Percentiles rank a stretch among this genome's conserved stretches.
Evolutionary conservation across 2,113 vertebrate genomes (phyloP).

Genomic region (Chunga burmeisteri): DNA sequence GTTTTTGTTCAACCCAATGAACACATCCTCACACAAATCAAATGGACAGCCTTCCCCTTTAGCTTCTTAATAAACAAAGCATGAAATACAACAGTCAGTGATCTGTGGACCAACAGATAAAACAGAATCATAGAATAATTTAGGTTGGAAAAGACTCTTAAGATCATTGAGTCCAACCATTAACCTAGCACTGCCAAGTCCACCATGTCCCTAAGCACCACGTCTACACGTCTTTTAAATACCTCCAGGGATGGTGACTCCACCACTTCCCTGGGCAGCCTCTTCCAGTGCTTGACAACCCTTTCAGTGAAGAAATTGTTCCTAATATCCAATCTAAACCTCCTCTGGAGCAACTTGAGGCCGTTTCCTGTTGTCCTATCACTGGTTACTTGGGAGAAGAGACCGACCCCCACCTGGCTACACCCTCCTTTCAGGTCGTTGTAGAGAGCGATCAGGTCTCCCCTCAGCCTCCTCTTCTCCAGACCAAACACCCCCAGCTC

Average conservation of each 20-base stretch:
- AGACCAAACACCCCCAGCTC: not conserved
- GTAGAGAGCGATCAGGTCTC: not conserved
- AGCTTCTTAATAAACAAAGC: not conserved
- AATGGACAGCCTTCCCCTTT: not conserved
- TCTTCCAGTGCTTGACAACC: not conserved
- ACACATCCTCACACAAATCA: not conserved
- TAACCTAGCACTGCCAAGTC: not conserved
- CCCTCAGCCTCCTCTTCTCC: not conserved
- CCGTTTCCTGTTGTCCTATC: not conserved
- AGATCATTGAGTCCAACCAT: not conserved
- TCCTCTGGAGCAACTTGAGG: accelerated
- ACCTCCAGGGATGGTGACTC: not conserved
- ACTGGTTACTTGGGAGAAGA: not conserved
- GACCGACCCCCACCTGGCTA: accelerated
- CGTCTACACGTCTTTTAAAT: not conserved
- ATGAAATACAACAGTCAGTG: not conserved
- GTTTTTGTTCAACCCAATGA: not conserved
- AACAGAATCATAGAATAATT: not conserved
- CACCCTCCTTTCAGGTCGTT: not conserved
- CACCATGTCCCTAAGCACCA: not conserved
- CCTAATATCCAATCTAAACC: not conserved
- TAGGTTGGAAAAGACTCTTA: not conserved
- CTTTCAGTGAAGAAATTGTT: not conserved
- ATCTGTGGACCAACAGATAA: not conserved
- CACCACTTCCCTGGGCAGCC: not conserved